Evolutionary conservation across 2,888 invertebrate genomes (phyloP), one percentile per base, ranked within the genome.

Genomic region (Leptarthrus brevirostris): DNA sequence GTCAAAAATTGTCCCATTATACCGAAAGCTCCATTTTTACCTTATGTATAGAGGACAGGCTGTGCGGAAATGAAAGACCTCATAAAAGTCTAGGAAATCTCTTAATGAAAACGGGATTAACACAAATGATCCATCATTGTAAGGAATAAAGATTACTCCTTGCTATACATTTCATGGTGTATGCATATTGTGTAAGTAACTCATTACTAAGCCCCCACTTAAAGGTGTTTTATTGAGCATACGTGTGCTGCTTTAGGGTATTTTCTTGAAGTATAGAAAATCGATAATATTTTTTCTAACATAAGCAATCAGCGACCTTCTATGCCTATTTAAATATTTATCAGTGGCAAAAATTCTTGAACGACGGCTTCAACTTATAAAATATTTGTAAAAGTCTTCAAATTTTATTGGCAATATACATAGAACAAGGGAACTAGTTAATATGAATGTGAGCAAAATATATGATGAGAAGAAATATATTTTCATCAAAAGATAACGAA

Each of bases 81-180:
- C 61, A 61, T 61, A 61, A 61, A 61, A n/a, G 16, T 26, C 18
- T 34, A 40, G 40, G 61, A 61, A 61, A 61, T 61, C 61, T 61
- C 61, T 61, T 61, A 61, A 61, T 61, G 61, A 40, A 61, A 61
- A 22, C 40, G 36, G 61, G 61, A 61, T 61, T 61, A 61, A 40
- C 61, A 61, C 61, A 61, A 61, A 61, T 61, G 61, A 61, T 61
- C 61, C 61, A 61, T 61, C 61, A 61, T 61, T 40, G 20, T 24
- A 20, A 12, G n/a, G 30, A 14, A 14, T 34, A n/a, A 18, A 40
- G 40, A 36, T 61, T 40, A 14, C 36, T 5, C 16, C n/a, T 18
- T 12, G 34, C 36, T 61, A 61, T 34, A 61, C 20, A 61, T 40
- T 22, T 61, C 5, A 26, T 10, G 44, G 22, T 40, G 24, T 61